Evolutionary conservation across 2,888 invertebrate genomes (phyloP).

Genomic region (Exephanes ischioxanthus): DNA sequence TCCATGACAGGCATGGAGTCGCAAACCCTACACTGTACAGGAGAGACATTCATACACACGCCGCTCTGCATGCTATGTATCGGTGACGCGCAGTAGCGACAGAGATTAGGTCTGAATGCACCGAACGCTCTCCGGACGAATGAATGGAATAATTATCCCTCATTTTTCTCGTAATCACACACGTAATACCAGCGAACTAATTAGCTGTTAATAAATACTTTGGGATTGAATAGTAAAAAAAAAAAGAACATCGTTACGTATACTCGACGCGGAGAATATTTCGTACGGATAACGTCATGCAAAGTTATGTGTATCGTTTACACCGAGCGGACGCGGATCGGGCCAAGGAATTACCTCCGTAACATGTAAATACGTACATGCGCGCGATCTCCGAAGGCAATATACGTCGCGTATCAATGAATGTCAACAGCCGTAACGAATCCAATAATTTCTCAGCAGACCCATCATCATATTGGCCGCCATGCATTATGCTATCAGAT

Average conservation of each 20-base stretch:
- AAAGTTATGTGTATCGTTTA: constrained; percentile 20
- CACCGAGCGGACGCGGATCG: not conserved
- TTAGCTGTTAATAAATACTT: no score
- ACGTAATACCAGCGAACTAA: constrained; percentile 28
- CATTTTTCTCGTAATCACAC: constrained; percentile 40
- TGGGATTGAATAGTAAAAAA: no score
- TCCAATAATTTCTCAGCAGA: constrained; percentile 50
- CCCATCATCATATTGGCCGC: not conserved
- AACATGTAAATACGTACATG: constrained; percentile 35
- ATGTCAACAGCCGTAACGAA: constrained; percentile 59
- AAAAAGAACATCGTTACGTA: no score
- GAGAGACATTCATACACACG: not conserved
- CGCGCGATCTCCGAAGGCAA: constrained; percentile 6
- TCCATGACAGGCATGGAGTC: constrained; percentile 36
- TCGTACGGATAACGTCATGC: not conserved
- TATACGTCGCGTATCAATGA: constrained; percentile 58
- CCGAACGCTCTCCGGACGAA: constrained; percentile 12
- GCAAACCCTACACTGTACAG: not conserved
- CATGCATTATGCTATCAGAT: constrained; percentile 32
- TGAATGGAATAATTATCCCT: constrained; percentile 28
- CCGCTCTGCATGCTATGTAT: no score
- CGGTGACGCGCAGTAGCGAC: not conserved
- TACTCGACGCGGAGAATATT: not conserved
- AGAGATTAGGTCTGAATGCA: constrained; percentile 40
- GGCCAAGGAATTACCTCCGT: constrained; percentile 37